Evolutionary conservation across 2,888 invertebrate genomes (phyloP), one percentile per base, ranked within the genome.

Genomic region (Agonopterix arenella): DNA sequence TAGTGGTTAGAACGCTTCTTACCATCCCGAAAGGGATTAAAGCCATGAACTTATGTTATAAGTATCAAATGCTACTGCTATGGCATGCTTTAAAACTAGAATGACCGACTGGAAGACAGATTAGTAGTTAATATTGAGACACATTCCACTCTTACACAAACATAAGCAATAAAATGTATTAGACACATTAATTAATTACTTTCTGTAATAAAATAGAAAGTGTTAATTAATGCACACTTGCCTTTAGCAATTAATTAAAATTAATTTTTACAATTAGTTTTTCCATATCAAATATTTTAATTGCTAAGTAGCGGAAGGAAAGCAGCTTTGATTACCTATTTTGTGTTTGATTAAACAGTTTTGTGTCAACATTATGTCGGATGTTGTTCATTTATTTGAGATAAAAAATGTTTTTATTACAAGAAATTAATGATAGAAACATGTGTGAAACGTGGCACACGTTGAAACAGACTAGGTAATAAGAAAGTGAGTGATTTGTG

Each of bases 271-370:
- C 28, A 50, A 43, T 43, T 43, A 43, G 53, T 57, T 59, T 56
- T 54, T 56, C 56, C 58, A 58, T 62, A 68, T 68, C 56, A 61
- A 50, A 58, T 54, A 56, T 61, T 55, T 59, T 67, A 67, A 72
- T 68, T 64, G 51, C 46, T 38, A 44, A 52, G n/a, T 13, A 59
- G 57, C 67, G 68, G 69, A 69, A 66, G 58, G 70, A 70, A 70
- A 73, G 71, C 56, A 49, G 57, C 18, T 8, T 28, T 40, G 9
- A 3, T n/a, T 9, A 40, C 1, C 10, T 10, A 40, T 40, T 2
- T 7, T 9, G 3, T n/a, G 10, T 5, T 40, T 40, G 40, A n/a
- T 9, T 40, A 40, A 40, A 40, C n/a, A 28, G 28, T 28, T 28
- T 28, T n/a, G n/a, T 40, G 40, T n/a, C 43, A 43, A 44, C 11